phyloP scores from a whole-genome alignment of 2,888 invertebrate species.

The Caenorhabditis sp. region DNA sequence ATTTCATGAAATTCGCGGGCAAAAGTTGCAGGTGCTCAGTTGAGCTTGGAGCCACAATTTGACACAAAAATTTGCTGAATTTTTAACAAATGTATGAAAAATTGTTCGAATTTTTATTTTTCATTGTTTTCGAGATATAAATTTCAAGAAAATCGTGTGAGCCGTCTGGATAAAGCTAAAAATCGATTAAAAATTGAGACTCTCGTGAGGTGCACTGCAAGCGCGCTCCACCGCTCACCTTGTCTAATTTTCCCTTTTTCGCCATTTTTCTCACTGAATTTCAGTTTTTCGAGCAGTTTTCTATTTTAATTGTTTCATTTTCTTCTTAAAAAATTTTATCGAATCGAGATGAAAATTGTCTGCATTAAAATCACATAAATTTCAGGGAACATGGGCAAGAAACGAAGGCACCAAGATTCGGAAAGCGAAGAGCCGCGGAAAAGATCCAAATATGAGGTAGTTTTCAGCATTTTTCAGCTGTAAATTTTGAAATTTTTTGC shows the following conservation, averaged over 20 bases:
- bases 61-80: background rate
- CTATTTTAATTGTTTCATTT: no score
- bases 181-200: constrained; percentile 40
- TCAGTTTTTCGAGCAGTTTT: background rate
- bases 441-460: constrained; percentile 24
- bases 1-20: background rate
- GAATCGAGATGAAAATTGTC: background rate
- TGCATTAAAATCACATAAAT: background rate
- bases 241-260: background rate
- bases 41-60: background rate
- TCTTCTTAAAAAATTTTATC: constrained; percentile 20
- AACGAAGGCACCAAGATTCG: constrained; percentile 43
- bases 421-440: constrained; percentile 25
- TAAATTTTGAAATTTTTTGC: background rate
- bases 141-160: background rate
- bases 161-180: constrained; percentile 18
- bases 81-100: background rate
- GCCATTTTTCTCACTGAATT: constrained; percentile 13
- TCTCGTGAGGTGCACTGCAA: constrained; percentile 33
- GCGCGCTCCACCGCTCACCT: constrained; percentile 44
- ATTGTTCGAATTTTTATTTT: background rate
- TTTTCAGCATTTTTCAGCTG: background rate
- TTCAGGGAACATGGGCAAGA: constrained; percentile 51
- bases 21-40: background rate
- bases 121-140: constrained; percentile 7